Conservation (phyloP, 2,113 vertebrate species). For the Archilochus colubris region DNA sequence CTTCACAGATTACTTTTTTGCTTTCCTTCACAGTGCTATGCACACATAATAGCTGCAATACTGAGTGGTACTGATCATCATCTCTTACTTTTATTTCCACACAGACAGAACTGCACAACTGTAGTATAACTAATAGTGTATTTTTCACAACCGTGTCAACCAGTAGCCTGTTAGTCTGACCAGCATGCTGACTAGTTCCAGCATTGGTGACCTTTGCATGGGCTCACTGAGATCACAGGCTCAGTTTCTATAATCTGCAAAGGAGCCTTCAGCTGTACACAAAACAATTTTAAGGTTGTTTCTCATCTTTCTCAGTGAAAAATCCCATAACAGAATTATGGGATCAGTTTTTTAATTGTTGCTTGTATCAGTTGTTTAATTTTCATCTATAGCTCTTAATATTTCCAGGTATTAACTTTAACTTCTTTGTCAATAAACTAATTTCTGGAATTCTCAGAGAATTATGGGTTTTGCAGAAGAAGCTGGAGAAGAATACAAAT, state of each 20-base stretch:
- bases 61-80: neutral
- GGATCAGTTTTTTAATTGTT: neutral
- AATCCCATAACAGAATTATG: neutral
- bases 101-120: neutral
- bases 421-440: neutral
- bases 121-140: neutral
- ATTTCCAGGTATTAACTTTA: neutral
- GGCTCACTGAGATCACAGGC: neutral
- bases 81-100: neutral
- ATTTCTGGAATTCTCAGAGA: neutral
- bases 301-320: neutral
- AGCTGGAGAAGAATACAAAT: neutral
- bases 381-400: neutral
- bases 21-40: neutral
- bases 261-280: slow-evolving; percentile 12
- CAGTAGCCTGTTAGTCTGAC: neutral
- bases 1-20: neutral
- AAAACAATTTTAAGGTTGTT: neutral
- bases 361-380: neutral
- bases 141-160: neutral
- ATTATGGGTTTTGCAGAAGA: neutral
- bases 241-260: neutral
- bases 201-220: slow-evolving; percentile 30
- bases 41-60: neutral
- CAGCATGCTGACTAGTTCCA: neutral